Evolutionary conservation across 2,797 vertebrate species (phyloP).

Genomic region (Eleutherodactylus coqui): DNA sequence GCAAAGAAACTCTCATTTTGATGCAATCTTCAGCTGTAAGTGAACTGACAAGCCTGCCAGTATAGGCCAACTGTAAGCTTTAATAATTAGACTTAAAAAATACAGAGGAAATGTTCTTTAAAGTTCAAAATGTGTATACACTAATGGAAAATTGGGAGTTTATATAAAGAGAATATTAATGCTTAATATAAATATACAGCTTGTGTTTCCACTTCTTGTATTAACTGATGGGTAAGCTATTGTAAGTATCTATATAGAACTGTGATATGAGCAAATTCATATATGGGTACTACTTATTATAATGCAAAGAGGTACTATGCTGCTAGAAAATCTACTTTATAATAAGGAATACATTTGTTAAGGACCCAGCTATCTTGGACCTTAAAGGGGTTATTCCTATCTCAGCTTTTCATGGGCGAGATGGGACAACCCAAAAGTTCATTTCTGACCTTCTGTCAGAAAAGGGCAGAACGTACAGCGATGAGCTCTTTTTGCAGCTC

Average conservation of each 20-base stretch:
- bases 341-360: too few relatives aligned
- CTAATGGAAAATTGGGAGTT: not conserved
- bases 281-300: too few relatives aligned
- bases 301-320: too few relatives aligned
- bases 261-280: not conserved
- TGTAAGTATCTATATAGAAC: not conserved
- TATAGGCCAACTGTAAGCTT: conserved; percentile 45
- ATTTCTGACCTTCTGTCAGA: too few relatives aligned
- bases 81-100: conserved; percentile 57
- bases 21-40: conserved; percentile 59
- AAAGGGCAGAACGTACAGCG: too few relatives aligned
- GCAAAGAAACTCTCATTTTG: conserved; percentile 59
- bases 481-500: too few relatives aligned
- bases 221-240: not conserved
- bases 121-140: not conserved
- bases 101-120: conserved; percentile 10
- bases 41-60: conserved; percentile 55
- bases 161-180: not conserved
- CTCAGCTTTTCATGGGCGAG: too few relatives aligned
- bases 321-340: too few relatives aligned
- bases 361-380: too few relatives aligned
- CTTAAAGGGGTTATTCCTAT: too few relatives aligned
- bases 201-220: not conserved
- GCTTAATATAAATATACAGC: not conserved
- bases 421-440: too few relatives aligned